Evolutionary conservation across 2,797 vertebrate genomes (phyloP), one percentile per base, ranked within the genome.

Genomic region (Phrynocephalus vlangalii): DNA sequence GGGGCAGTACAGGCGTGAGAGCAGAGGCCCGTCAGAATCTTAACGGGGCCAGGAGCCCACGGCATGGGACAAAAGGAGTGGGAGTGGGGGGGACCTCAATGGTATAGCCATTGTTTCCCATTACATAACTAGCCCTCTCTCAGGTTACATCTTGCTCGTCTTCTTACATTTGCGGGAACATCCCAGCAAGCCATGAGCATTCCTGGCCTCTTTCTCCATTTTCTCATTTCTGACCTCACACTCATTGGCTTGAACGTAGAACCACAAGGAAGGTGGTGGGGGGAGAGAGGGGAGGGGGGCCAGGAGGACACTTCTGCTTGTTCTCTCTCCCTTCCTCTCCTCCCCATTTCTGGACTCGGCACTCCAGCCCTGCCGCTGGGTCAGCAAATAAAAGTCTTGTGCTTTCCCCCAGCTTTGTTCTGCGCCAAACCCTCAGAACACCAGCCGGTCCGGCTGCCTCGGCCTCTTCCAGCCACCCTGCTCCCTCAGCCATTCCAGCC

Each of bases 301-400:
- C 18, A 20, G 26, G 28, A 70, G 24, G 18, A 83, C 26, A 3
- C 38, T 70, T 80, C 84, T 48, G 63, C 60, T 26, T 20, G 0
- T 26, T 18, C 22, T 10, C 18, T 5, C 30, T 10, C 11, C 10
- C 44, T 10, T 11, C 10, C 44, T 1, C 71, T 11, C 10, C 30
- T 1, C 71, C 30, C 13, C 16, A 9, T 48, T 48, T 50, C 6
- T 4, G 20, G 63, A 38, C 1, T 26, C 26, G 76, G 28, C 28
- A 8, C 16, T 30, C 33, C 24, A 73, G 20, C 30, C 68, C 10
- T 18, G 76, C 44, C 0, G n/a, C 83, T 88, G 30, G 82, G 67
- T 88, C 86, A 88, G 87, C 82, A 84, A 75, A 84, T 79, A 11
- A 44, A 48, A 16, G 6, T 72, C 50, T 79, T 44, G 24, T 11